Evolutionary conservation across 1,140 invertebrate species (phyloP).

Genomic region (Drosophila rhopaloa): DNA sequence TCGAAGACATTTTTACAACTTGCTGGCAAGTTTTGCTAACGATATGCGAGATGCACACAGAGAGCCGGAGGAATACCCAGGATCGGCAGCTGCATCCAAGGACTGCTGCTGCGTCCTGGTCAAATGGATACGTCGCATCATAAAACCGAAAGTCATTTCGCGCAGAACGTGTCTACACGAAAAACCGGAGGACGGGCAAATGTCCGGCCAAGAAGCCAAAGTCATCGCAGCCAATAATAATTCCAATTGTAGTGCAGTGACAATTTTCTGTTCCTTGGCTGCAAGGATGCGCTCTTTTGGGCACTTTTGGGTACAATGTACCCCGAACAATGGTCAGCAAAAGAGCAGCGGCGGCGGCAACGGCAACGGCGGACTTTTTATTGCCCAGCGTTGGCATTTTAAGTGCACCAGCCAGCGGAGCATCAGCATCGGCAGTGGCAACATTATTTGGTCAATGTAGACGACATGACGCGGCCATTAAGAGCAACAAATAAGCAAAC

Average conservation of each 20-base stretch:
- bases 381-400: slow-evolving; percentile 74
- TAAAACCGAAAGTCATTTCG: slow-evolving; percentile 83
- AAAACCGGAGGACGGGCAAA: slow-evolving; percentile 17
- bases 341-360: not conserved
- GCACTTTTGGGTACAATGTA: slow-evolving; percentile 76
- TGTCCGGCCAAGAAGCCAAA: slow-evolving; percentile 76
- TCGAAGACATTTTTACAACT: slow-evolving; percentile 83
- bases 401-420: slow-evolving; percentile 59
- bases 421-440: slow-evolving; percentile 35
- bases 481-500: slow-evolving; percentile 83
- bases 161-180: slow-evolving; percentile 69
- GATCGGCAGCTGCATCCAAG: slow-evolving; percentile 28
- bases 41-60: slow-evolving; percentile 74
- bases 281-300: slow-evolving; percentile 41
- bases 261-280: slow-evolving; percentile 60
- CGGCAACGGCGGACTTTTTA: slow-evolving; percentile 49
- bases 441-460: slow-evolving; percentile 84
- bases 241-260: slow-evolving; percentile 82
- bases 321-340: slow-evolving; percentile 76
- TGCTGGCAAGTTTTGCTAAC: slow-evolving; percentile 78
- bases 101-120: slow-evolving; percentile 47
- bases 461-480: slow-evolving; percentile 82
- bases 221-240: slow-evolving; percentile 83
- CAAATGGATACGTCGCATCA: slow-evolving; percentile 80
- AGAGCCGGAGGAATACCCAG: slow-evolving; percentile 15